Conservation (phyloP, 2,797 vertebrate genomes). For the Peromyscus nudipes region DNA sequence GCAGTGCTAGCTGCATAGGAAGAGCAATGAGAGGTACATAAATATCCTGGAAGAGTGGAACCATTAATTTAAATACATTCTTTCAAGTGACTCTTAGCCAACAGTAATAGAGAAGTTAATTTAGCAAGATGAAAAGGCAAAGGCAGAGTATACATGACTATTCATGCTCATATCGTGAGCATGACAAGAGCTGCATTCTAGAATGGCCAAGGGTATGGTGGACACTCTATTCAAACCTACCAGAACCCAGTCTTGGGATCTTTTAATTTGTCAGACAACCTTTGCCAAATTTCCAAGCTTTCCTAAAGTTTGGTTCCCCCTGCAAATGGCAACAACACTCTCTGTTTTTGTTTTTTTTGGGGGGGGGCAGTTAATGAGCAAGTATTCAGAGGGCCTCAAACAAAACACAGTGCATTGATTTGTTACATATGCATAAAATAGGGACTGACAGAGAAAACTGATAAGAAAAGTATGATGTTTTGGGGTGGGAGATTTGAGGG, state of each 20-base stretch:
- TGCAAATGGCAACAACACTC: not conserved
- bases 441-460: not conserved
- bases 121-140: slow-evolving; percentile 31
- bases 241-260: not conserved
- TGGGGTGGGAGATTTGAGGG: not conserved
- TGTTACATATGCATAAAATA: not conserved
- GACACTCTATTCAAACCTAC: not conserved
- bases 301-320: not conserved
- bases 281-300: not conserved
- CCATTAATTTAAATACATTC: not conserved
- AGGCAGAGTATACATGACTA: not conserved
- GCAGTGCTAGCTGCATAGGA: not conserved
- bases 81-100: slow-evolving; percentile 30
- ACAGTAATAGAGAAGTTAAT: slow-evolving; percentile 22
- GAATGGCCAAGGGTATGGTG: not conserved
- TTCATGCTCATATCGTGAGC: not conserved
- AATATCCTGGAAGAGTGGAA: slow-evolving; percentile 9
- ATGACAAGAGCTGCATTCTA: not conserved
- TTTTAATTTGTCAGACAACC: not conserved
- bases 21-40: not conserved
- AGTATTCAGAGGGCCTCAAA: not conserved
- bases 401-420: not conserved
- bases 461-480: slow-evolving; percentile 2
- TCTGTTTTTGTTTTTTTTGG: not conserved
- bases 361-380: not conserved